Evolutionary conservation across 2,113 vertebrate species (phyloP).

Genomic region (Condylura cristata): DNA sequence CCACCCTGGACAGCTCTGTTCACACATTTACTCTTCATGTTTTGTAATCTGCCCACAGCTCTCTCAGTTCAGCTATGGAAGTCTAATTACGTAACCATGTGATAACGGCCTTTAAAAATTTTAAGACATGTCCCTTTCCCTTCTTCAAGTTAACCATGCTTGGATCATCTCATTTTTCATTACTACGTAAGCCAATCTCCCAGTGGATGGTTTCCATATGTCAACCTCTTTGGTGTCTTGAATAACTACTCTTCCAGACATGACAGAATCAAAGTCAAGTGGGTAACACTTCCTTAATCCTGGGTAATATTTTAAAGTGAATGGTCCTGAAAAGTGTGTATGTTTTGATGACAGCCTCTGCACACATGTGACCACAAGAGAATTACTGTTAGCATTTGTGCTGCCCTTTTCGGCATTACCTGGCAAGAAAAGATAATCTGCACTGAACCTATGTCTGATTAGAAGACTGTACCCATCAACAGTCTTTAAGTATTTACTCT

Average conservation of each 20-base stretch:
- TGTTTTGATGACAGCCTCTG: not conserved
- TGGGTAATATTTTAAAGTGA: constrained; percentile 24
- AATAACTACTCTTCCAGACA: not conserved
- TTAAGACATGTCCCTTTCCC: not conserved
- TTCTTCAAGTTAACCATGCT: not conserved
- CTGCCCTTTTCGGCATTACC: not conserved
- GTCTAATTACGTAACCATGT: not conserved
- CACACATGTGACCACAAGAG: not conserved
- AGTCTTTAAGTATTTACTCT: not conserved
- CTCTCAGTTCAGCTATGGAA: not conserved
- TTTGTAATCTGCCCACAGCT: not conserved
- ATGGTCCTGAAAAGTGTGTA: not conserved
- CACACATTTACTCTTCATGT: not conserved
- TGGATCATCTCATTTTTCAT: not conserved
- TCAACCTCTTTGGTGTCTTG: not conserved
- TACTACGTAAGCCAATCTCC: not conserved
- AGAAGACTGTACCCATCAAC: not conserved
- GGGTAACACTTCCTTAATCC: not conserved
- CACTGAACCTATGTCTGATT: not conserved
- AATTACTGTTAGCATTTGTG: not conserved
- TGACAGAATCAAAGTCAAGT: not conserved
- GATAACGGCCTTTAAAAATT: not conserved
- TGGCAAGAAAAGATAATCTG: not conserved
- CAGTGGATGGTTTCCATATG: not conserved
- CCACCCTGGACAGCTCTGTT: not conserved